phyloP scores from a whole-genome alignment of 2,797 vertebrate genomes.

The Syngnathus acus region DNA sequence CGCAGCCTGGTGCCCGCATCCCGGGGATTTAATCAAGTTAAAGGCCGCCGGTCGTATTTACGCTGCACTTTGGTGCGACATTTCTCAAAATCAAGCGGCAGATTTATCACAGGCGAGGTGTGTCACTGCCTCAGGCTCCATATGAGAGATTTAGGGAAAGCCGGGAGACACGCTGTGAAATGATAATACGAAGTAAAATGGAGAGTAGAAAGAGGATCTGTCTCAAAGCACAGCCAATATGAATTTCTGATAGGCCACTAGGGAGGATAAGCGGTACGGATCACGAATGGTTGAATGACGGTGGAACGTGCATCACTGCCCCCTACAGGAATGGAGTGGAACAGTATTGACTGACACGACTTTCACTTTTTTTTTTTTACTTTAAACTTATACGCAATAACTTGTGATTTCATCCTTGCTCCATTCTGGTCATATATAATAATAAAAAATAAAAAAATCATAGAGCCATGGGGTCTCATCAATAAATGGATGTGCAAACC shows the following conservation, averaged over 20 bases:
- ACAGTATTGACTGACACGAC: not conserved
- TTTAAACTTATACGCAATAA: not conserved
- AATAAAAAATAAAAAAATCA: too few relatives aligned
- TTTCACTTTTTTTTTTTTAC: not conserved
- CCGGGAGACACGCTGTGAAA: not conserved
- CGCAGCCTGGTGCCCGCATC: not conserved
- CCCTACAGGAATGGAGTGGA: conserved; percentile 1
- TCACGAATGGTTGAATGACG: too few relatives aligned
- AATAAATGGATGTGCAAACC: conserved; percentile 1
- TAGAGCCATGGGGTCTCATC: not conserved
- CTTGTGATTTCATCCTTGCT: not conserved
- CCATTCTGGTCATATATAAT: not conserved
- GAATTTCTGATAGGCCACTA: not conserved
- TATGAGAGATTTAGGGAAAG: not conserved
- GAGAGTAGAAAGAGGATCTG: not conserved
- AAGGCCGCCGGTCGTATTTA: conserved; percentile 3
- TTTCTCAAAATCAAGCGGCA: conserved; percentile 7
- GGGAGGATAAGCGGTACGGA: not conserved
- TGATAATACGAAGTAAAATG: not conserved
- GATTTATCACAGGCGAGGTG: conserved; percentile 1
- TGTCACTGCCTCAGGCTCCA: not conserved
- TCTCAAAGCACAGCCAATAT: not conserved
- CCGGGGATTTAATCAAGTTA: conserved; percentile 5
- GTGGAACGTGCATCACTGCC: not conserved
- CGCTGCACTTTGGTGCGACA: not conserved